Conservation (phyloP, 2,113 vertebrate species). For the Corythornis vintsioides region DNA sequence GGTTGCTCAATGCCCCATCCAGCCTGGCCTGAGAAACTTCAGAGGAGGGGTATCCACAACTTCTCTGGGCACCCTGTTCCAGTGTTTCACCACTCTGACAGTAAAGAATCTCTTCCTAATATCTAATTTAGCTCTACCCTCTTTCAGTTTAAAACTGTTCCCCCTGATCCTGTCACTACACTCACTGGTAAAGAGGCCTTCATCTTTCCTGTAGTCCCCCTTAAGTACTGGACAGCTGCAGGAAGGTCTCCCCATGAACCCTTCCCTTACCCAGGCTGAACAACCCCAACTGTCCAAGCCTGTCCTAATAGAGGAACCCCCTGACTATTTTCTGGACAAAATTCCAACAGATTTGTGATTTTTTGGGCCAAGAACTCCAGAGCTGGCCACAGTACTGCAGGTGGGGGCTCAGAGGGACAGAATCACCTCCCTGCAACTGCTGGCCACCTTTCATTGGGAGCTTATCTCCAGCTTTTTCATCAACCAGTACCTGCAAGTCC, state of each 20-base stretch:
- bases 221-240: not conserved
- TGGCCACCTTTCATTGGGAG: not conserved
- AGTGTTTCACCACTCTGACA: not conserved
- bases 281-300: not conserved
- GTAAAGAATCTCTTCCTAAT: not conserved
- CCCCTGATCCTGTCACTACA: not conserved
- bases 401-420: not conserved
- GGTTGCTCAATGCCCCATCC: not conserved
- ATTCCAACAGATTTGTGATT: not conserved
- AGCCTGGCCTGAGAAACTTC: not conserved
- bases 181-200: not conserved
- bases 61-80: not conserved
- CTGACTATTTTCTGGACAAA: not conserved
- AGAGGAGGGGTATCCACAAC: not conserved
- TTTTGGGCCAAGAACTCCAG: not conserved
- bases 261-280: not conserved
- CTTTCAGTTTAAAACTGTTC: not conserved
- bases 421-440: not conserved
- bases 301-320: not conserved
- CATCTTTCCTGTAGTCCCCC: not conserved
- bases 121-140: not conserved
- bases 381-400: not conserved
- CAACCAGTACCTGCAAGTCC: not conserved
- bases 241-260: too few relatives aligned
- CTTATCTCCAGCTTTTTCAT: not conserved